Conservation (phyloP, 2,797 vertebrate species). For the Spinibarbus caldwelli region DNA sequence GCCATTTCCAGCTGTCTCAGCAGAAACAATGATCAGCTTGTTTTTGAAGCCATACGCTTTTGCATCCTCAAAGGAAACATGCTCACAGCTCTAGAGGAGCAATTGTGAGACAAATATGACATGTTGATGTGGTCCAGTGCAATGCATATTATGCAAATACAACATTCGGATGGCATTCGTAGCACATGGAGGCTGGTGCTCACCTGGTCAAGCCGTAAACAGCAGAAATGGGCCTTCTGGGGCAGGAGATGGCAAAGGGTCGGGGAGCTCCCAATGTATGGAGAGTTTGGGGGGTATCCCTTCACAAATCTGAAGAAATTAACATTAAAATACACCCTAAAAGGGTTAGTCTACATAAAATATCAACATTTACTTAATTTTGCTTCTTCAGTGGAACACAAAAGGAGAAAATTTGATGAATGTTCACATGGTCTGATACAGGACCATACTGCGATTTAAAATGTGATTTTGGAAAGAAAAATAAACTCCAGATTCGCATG, state of each 20-base stretch:
- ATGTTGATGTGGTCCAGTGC: not conserved
- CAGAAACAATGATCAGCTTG: constrained; percentile 86
- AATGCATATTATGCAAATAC: not conserved
- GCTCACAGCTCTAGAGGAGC: constrained; percentile 80
- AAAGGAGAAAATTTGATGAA: not conserved
- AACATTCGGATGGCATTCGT: not conserved
- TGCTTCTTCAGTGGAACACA: not conserved
- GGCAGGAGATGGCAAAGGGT: constrained; percentile 85
- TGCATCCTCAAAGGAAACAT: constrained; percentile 86
- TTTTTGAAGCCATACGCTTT: constrained; percentile 90
- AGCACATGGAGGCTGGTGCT: not conserved
- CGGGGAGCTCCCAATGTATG: constrained; percentile 86
- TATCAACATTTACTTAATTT: not conserved
- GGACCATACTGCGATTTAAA: not conserved
- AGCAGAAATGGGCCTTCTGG: constrained; percentile 83
- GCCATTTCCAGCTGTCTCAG: constrained; percentile 85
- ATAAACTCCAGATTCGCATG: not conserved
- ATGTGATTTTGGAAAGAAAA: not conserved
- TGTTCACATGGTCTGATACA: not conserved
- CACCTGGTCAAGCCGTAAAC: constrained; percentile 85
- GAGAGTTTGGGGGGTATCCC: constrained; percentile 86
- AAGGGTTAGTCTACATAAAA: not conserved
- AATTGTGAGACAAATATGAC: not conserved
- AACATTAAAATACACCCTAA: not conserved
- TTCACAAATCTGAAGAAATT: constrained; percentile 79